Base-by-base conservation (phyloP, 2,888 invertebrate species). In the Linnaemya vulpina region DNA sequence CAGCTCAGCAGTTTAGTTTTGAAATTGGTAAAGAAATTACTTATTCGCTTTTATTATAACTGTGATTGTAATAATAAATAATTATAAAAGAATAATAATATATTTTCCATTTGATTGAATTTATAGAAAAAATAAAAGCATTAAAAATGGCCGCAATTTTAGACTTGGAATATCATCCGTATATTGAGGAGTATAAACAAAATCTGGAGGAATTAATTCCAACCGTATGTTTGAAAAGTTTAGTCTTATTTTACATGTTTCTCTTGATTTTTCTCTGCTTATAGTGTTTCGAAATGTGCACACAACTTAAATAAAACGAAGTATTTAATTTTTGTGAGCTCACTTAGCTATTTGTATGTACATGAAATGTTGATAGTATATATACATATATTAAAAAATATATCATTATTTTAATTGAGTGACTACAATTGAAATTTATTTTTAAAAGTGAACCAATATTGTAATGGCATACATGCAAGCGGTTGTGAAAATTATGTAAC, bases 91-190 rank as follows among this genome's bases (percentile, higher is more conserved):
- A 25, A 51, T 20, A 17, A 55, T 35, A 55, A 13, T 5, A 15
- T 25, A 58, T 25, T 40, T 46, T 53, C 35, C 13, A 43, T n/a
- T 49, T 62, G 11, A 10, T 67, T 53, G 25, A 15, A 76, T 10
- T 58, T 60, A 38, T 38, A 67, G 67, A 70, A 40, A 46, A 81
- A 82, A 75, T 22, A 67, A 76, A 30, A 30, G 62, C 3, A 73
- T 22, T 20, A 51, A 85, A 78, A 67, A 91, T 92, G 92, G 87
- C 90, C 17, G 92, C 92, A 87, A 91, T 92, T 87, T 84, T 89
- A 86, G 88, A 89, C 85, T 63, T 92, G 58, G 89, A 90, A 68
- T 90, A 91, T 30, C 89, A 91, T 86, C 87, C 90, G 76, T 87
- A 89, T 65, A 83, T 90, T 60, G 88, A 88, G 78, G 92, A 92